Conservation (phyloP, 2,797 vertebrate species). For the Melanotaenia nigrans region DNA sequence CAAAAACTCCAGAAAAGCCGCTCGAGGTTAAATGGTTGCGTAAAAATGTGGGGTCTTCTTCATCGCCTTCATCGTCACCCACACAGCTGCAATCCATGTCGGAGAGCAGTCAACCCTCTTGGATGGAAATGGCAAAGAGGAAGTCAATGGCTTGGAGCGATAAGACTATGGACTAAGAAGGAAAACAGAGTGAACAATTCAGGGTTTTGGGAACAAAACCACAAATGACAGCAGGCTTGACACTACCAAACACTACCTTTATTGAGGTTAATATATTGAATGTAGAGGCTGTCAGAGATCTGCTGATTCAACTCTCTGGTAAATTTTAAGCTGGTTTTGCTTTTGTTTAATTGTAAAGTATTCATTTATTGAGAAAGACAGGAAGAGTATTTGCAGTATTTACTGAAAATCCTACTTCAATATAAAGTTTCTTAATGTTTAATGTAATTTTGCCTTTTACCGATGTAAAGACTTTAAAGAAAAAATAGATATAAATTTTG, state of each 20-base stretch:
- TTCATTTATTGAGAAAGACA: slow-evolving; percentile 28
- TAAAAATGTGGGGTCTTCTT: slow-evolving; percentile 70
- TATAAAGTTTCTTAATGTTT: slow-evolving; percentile 39
- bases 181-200: background rate
- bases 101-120: slow-evolving; percentile 86
- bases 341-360: slow-evolving; percentile 42
- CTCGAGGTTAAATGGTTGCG: slow-evolving; percentile 83
- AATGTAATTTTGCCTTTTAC: slow-evolving; percentile 41
- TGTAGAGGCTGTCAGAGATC: slow-evolving; percentile 7
- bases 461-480: slow-evolving; percentile 46
- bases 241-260: background rate
- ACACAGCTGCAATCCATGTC: slow-evolving; percentile 67
- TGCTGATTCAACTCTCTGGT: slow-evolving; percentile 12
- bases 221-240: background rate
- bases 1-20: slow-evolving; percentile 53
- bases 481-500: slow-evolving; percentile 43
- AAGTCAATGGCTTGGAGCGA: slow-evolving; percentile 98
- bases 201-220: background rate
- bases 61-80: slow-evolving; percentile 60
- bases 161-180: slow-evolving; percentile 86
- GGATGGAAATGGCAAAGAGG: slow-evolving; percentile 98
- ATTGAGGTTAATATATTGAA: slow-evolving; percentile 7
- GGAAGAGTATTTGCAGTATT: slow-evolving; percentile 10
- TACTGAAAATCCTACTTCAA: slow-evolving; percentile 33
- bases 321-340: slow-evolving; percentile 18